Base-by-base conservation (phyloP, 2,888 invertebrate genomes). In the Coecobrya sp. region DNA sequence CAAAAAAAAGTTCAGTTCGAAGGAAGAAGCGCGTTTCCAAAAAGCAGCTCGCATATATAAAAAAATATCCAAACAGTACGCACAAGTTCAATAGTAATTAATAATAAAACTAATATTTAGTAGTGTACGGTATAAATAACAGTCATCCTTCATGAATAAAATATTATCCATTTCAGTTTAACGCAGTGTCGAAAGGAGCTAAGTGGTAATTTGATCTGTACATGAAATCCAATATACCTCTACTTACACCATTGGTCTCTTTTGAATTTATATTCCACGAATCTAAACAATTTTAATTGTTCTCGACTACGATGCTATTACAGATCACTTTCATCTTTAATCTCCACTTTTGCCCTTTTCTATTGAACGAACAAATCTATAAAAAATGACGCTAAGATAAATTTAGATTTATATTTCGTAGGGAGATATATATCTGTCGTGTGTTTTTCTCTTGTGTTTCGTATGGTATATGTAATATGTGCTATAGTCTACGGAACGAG, bases 11-110 rank as follows among this genome's bases (percentile, higher is more conserved):
- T 73, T 73, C 73, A 73, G 42, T 42, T 4, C 5, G n/a, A 73
- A 42, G 42, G 22, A 36, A 10, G 25, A 3, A 36, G n/a, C 68
- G 73, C 73, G 45, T 42, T 73, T 45, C 16, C 16, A 19, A 10
- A 25, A 45, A 45, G 22, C 49, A 76, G 16, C 19, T n/a, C 49
- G 76, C 45, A 16, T 52, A 16, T 52, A 13, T 25, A 13, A 81
- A 76, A 55, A 81, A 55, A 52, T 82, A 82, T 82, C 82, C 76
- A 76, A 76, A 76, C 45, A 45, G 76, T 76, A 76, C 76, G 76
- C 76, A 76, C 76, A 76, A 76, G 49, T 76, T 76, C 42, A 49
- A 76, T 76, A 76, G 76, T 76, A 76, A 76, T n/a, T 76, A 73
- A 16, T 68, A 73, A 76, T n/a, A 73, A 73, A 25, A 25, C 7